Conservation (phyloP, 2,113 vertebrate genomes). For the Pluvianellus socialis region DNA sequence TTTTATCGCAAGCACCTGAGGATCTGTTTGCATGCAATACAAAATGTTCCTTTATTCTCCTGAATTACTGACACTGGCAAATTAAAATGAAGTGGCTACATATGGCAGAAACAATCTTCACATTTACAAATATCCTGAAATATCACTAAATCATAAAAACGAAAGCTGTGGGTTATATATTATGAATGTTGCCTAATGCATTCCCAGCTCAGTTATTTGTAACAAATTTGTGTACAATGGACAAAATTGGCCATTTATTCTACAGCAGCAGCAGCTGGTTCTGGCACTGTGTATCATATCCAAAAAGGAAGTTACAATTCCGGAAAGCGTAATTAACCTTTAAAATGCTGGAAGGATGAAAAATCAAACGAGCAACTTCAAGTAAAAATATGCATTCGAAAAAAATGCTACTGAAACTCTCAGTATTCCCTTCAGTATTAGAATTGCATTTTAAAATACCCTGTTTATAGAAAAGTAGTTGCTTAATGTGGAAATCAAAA, state of each 20-base stretch:
- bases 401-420: not conserved
- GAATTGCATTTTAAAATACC: not conserved
- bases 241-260: slow-evolving; percentile 86
- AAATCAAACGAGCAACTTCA: slow-evolving; percentile 23
- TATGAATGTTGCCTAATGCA: slow-evolving; percentile 82
- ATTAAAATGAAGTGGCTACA: slow-evolving; percentile 91
- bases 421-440: not conserved
- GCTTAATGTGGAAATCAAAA: not conserved
- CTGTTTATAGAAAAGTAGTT: not conserved
- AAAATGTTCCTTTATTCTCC: slow-evolving; percentile 80
- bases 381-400: not conserved
- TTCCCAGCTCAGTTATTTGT: slow-evolving; percentile 82
- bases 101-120: slow-evolving; percentile 84
- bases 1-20: slow-evolving; percentile 84
- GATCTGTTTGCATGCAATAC: slow-evolving; percentile 79
- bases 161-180: slow-evolving; percentile 82
- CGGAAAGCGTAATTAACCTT: slow-evolving; percentile 74
- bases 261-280: slow-evolving; percentile 81
- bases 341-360: slow-evolving; percentile 71
- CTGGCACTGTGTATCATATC: slow-evolving; percentile 65
- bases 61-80: slow-evolving; percentile 87
- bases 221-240: slow-evolving; percentile 80
- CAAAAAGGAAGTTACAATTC: slow-evolving; percentile 66
- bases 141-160: slow-evolving; percentile 85
- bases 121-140: slow-evolving; percentile 86